Percentiles rank a stretch among this genome's conserved stretches.
Evolutionary conservation across 2,797 vertebrate species (phyloP).

Genomic region (Erethizon dorsatum): DNA sequence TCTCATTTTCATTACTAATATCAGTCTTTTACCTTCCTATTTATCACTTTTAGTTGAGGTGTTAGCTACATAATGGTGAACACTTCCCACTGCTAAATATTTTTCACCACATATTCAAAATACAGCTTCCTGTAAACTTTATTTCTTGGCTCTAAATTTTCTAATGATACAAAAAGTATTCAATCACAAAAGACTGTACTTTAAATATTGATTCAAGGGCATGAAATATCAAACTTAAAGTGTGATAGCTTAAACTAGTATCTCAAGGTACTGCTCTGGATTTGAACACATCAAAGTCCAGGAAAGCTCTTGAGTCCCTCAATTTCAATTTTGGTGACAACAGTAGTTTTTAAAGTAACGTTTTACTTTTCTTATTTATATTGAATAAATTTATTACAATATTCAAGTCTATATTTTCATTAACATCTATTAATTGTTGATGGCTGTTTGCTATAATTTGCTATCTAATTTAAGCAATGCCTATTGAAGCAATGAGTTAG

Average conservation of each 20-base stretch:
- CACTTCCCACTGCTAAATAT: not conserved
- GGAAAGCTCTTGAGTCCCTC: not conserved
- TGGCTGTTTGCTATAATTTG: not conserved
- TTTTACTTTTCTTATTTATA: constrained; percentile 30
- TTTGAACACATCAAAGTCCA: not conserved
- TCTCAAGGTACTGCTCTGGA: not conserved
- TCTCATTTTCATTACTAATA: not conserved
- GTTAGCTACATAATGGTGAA: not conserved
- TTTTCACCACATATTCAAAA: not conserved
- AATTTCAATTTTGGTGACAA: not conserved
- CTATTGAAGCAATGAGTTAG: not conserved
- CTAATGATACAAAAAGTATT: not conserved
- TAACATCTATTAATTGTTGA: not conserved
- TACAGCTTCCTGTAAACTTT: not conserved
- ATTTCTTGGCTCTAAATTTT: not conserved
- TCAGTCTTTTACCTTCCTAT: not conserved
- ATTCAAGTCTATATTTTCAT: not conserved
- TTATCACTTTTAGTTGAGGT: not conserved
- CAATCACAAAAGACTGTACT: not conserved
- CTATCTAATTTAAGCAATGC: not conserved
- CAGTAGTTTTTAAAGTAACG: not conserved
- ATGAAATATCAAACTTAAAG: not conserved
- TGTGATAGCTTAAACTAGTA: not conserved
- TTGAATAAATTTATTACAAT: constrained; percentile 26
- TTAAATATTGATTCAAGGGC: not conserved